Conservation (phyloP, 2,113 vertebrate species). For the Gymnarchus niloticus region DNA sequence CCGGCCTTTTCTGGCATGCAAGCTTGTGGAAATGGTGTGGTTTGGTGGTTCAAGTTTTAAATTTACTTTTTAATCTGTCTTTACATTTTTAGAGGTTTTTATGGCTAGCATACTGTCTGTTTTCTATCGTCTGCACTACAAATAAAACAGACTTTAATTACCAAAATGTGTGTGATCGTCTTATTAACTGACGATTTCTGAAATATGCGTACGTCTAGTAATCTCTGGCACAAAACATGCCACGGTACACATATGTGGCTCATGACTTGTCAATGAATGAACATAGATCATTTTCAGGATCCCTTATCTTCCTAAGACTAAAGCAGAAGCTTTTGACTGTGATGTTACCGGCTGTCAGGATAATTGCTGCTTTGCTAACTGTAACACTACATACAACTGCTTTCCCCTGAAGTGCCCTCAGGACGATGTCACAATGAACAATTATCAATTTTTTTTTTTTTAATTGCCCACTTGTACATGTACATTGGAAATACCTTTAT, state of each 20-base stretch:
- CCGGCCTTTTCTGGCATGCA: neutral
- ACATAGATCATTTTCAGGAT: neutral
- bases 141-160: constrained; percentile 25
- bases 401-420: too few species aligned
- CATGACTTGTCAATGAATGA: too few species aligned
- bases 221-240: too few species aligned
- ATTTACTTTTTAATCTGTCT: neutral
- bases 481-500: too few species aligned
- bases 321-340: neutral
- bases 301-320: neutral
- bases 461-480: too few species aligned
- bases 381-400: neutral
- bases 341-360: neutral
- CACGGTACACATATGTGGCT: too few species aligned
- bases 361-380: neutral
- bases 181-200: neutral
- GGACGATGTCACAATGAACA: too few species aligned
- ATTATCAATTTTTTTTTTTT: too few species aligned
- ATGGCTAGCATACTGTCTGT: neutral
- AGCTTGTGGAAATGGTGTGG: too few species aligned
- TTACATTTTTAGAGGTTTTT: neutral
- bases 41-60: neutral
- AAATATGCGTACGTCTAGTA: neutral
- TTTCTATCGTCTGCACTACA: constrained; percentile 18
- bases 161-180: neutral